Percentiles rank a stretch among this genome's conserved stretches.
phyloP scores from a whole-genome alignment of 1,140 invertebrate species.

The Apis laboriosa region DNA sequence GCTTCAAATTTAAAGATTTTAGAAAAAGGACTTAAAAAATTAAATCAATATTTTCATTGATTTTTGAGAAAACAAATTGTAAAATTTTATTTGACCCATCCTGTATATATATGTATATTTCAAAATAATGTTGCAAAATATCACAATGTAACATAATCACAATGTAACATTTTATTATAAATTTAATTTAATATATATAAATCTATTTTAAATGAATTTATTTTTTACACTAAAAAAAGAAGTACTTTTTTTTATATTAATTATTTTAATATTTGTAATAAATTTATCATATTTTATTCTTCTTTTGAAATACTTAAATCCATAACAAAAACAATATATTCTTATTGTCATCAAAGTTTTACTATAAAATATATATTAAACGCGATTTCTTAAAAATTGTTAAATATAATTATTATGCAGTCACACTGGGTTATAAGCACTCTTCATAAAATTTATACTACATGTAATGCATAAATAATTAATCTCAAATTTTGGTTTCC shows the following conservation, averaged over 20 bases:
- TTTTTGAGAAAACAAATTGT: no score
- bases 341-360: slow-evolving; percentile 26
- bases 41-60: no score
- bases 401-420: slow-evolving; percentile 1
- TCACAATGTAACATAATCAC: no score
- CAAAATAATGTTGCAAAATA: not conserved
- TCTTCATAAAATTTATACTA: not conserved
- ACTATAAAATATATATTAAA: slow-evolving; percentile 3
- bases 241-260: not conserved
- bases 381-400: not conserved
- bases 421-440: not conserved
- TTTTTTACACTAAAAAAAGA: not conserved
- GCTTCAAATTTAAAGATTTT: no score
- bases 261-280: slow-evolving; percentile 13
- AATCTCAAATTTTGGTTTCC: slow-evolving; percentile 35
- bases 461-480: slow-evolving; percentile 7
- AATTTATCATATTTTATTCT: slow-evolving; percentile 7
- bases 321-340: slow-evolving; percentile 12
- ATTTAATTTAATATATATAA: not conserved
- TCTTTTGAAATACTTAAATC: not conserved
- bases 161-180: not conserved
- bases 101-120: no score
- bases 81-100: no score
- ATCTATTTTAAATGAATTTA: no score
- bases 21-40: no score